Percentiles rank a stretch among this genome's conserved stretches.
Evolutionary conservation across 1,140 invertebrate species (phyloP).

Genomic region (Sinella curviseta): DNA sequence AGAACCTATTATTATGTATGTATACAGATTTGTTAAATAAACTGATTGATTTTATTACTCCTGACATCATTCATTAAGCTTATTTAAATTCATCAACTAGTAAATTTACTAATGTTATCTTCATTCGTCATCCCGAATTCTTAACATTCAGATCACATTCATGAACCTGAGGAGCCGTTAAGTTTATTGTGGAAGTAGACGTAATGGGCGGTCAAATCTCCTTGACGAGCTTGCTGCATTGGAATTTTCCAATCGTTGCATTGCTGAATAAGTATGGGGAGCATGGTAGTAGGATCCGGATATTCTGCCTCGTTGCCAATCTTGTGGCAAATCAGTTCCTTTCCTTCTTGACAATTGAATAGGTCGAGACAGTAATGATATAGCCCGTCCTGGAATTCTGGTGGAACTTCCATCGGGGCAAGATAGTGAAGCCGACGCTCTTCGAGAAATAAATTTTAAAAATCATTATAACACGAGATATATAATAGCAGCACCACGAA

Average conservation of each 20-base stretch:
- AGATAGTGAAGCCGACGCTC: too few relatives aligned
- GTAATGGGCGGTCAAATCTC: background rate
- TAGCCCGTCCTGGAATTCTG: background rate
- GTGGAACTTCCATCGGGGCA: background rate
- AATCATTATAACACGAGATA: too few relatives aligned
- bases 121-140: background rate
- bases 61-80: too few relatives aligned
- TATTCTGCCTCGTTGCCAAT: background rate
- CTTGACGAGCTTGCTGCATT: background rate
- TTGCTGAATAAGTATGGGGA: background rate
- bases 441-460: too few relatives aligned
- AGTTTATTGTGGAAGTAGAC: too few relatives aligned
- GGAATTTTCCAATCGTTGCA: background rate
- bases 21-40: too few relatives aligned
- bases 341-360: background rate
- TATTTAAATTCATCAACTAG: background rate
- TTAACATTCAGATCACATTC: too few relatives aligned
- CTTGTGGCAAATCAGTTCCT: background rate
- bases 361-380: background rate
- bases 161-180: too few relatives aligned
- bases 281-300: too few relatives aligned
- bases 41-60: too few relatives aligned
- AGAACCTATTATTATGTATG: too few relatives aligned
- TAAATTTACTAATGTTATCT: background rate
- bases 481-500: too few relatives aligned